Conservation (phyloP, 37 sponge, comb jelly and placozoan genomes). For the Chondrilla cf. caribensis region DNA sequence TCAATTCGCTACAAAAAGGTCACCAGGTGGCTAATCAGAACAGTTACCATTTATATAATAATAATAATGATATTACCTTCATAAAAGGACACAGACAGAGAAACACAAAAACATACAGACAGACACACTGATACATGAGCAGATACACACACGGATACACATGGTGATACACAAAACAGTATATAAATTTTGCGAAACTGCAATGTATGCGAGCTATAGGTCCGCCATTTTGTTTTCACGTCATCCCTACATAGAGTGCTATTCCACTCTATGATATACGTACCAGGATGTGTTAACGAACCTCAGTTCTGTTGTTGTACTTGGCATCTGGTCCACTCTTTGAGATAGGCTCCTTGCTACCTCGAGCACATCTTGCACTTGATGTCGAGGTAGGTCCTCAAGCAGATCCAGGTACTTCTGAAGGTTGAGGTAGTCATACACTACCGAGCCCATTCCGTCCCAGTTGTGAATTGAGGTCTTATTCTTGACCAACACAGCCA, state of each 20-base stretch:
- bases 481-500: constrained; percentile 29
- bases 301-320: constrained; percentile 15
- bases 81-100: not conserved
- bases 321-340: constrained; percentile 14
- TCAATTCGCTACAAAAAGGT: too few relatives aligned
- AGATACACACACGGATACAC: not conserved
- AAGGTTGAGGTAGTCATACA: constrained; percentile 7
- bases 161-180: not conserved
- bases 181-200: too few relatives aligned
- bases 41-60: too few relatives aligned
- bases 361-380: not conserved
- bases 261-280: too few relatives aligned
- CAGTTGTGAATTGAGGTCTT: constrained; percentile 40
- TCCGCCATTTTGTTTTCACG: too few relatives aligned
- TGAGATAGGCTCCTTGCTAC: not conserved
- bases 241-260: too few relatives aligned
- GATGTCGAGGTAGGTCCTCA: not conserved
- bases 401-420: not conserved
- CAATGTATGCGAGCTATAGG: too few relatives aligned
- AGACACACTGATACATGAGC: not conserved
- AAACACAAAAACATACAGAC: not conserved
- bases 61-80: too few relatives aligned
- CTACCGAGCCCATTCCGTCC: constrained; percentile 58
- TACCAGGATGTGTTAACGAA: too few relatives aligned
- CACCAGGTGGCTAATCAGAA: too few relatives aligned